Evolutionary conservation across 2,113 vertebrate species (phyloP), one percentile per base, ranked within the genome.

Genomic region (Otis tarda): DNA sequence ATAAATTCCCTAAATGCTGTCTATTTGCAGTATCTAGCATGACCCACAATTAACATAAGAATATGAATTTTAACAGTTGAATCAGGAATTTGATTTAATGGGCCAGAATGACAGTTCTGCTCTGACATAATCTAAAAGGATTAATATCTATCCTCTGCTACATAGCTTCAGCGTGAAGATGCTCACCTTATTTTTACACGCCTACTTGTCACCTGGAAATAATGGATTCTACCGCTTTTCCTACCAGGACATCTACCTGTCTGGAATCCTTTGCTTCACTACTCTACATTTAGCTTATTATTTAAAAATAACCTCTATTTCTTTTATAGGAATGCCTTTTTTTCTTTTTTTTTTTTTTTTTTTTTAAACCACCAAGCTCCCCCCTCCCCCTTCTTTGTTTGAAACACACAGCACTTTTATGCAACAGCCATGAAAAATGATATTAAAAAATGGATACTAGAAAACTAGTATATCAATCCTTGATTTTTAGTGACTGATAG

Each of bases 331-430:
- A 97, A 74, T 71, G 74, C 9, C 35, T 52, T 68, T 85, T 64
- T 41, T 73, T 50, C 39, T 65, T 82, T 59, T 85, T 64, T 39
- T 73, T 50, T 43, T 65, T 82, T 59, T 76, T 45, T n/a, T 19
- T 92, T 16, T 59, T 31, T 60, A 60, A 75, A 85, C 53, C 93
- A 96, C 52, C 90, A 95, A 97, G 92, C 87, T 91, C 35, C 80
- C 93, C 69, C 97, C 94, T 95, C 97, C 94, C 96, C 90, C 95
- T 93, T 98, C 97, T 98, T 98, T 98, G 98, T 98, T 96, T 97
- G 94, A 98, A 96, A 95, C 93, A 96, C 81, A 96, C 74, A 96
- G 83, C 74, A 61, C 53, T 92, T 94, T 94, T 84, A 91, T 70
- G 57, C 47, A 96, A 95, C 21, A 96, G 89, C 61, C 76, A 89